Evolutionary conservation across 2,888 invertebrate genomes (phyloP), one percentile per base, ranked within the genome.

Genomic region (Diplolepis rosae): DNA sequence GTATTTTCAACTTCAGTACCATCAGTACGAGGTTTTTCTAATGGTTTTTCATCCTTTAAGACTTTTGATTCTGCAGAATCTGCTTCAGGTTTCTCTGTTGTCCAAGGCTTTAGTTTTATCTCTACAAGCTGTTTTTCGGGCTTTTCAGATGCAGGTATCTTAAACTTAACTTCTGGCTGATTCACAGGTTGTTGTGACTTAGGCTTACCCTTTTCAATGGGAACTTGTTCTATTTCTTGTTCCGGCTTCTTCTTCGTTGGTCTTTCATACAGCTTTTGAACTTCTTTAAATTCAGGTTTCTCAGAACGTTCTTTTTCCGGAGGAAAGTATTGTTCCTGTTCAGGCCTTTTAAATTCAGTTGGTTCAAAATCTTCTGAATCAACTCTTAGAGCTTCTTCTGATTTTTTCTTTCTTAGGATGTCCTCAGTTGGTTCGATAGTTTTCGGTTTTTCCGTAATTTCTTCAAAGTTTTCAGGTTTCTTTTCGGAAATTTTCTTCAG

Each of bases 161-260:
- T 82, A 30, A 89, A 89, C 77, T 89, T 90, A 9, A 89, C 82
- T 72, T 90, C 90, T 2, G 89, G 87, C 74, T 87, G 85, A 76
- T 89, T 87, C 54, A 89, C 87, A 45, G 90, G 89, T 76, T 89
- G 89, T n/a, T 83, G 80, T 35, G 88, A 87, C 75, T 90, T 88
- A 1, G 89, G 88, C 75, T 83, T 82, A 54, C 90, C 89, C 74
- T 85, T 87, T 72, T 87, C 80, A 52, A 89, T 52, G 2, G 85
- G 84, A 73, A 88, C 78, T 80, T 89, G 79, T 68, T 88, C 87
- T 2, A 77, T 67, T 28, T 86, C 85, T 72, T 88, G 88, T 35
- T 84, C 86, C n/a, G 86, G 86, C 50, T 82, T 86, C 74, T 83
- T 85, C 74, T 80, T 84, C 51, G 81, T 82, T 51, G 76, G 82